Base-by-base conservation (phyloP, 2,797 vertebrate species). In the Gadopsis marmoratus region DNA sequence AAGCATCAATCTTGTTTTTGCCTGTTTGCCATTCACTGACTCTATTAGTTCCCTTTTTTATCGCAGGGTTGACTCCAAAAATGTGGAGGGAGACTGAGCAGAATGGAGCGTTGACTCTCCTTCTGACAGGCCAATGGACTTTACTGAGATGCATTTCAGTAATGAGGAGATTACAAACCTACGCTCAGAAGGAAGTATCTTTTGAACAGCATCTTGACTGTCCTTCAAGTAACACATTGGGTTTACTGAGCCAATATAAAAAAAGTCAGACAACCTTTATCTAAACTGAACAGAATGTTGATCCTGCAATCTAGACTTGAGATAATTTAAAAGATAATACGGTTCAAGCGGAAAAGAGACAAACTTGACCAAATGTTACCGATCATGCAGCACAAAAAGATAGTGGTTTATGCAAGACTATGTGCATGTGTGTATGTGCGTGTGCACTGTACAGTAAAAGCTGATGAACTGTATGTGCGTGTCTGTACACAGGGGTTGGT, bases 1-100 rank as follows among this genome's bases (percentile, higher is more conserved):
- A 81, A 87, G 90, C 92, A 94, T 94, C 93, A 93, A 93, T 95
- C 82, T 77, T 69, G 50, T 82, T 86, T 91, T 89, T 87, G 82
- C 72, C 71, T 86, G 87, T 92, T 92, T 94, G 91, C 93, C 93
- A 91, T 91, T 94, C 75, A 79, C 87, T 50, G 70, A 91, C 88
- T 93, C 89, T 88, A 92, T 93, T 95, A 92, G 87, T 86, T 94
- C 79, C 78, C 47, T 82, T 91, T 91, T 93, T 92, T 93, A 93
- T 93, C 90, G 87, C 82, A 91, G 88, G 81, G 78, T 74, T 76
- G 85, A 83, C 82, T 91, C 88, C 79, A 90, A 93, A 93, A 88
- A 84, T 67, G 63, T 67, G 74, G 26, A 72, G 39, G 75, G 55
- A 88, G 79, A 54, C 68, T 4, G 26, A 78, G 55, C 50, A 76